Conservation (phyloP, 2,113 vertebrate species). For the Chamaea fasciata region DNA sequence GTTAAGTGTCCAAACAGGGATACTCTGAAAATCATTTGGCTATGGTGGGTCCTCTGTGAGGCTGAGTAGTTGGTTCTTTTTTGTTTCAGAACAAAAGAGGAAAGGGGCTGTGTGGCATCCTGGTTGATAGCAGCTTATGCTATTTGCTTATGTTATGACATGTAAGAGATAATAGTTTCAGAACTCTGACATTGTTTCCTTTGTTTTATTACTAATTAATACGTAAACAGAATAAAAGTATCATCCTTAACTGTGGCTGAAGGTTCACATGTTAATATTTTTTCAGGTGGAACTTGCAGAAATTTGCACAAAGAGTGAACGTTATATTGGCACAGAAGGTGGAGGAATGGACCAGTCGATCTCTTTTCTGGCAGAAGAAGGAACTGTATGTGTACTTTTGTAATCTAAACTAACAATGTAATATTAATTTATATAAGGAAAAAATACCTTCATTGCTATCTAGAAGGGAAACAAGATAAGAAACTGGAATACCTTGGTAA, state of each 20-base stretch:
- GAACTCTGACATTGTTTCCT: neutral
- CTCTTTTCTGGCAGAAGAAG: conserved; percentile 92
- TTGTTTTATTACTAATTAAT: neutral
- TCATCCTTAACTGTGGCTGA: neutral
- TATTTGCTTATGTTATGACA: neutral
- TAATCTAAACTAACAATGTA: neutral
- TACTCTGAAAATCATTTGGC: neutral
- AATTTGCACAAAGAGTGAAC: conserved; percentile 89
- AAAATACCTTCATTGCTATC: neutral
- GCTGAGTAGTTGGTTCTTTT: neutral
- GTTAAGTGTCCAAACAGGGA: neutral
- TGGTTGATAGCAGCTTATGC: neutral
- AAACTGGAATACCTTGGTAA: neutral
- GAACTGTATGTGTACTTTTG: conserved; percentile 80
- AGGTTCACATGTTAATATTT: neutral
- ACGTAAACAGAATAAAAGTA: neutral
- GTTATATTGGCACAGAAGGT: conserved; percentile 94
- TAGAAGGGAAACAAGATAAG: neutral
- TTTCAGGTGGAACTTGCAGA: conserved; percentile 87
- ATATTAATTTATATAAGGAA: neutral
- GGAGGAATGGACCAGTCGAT: conserved; percentile 99
- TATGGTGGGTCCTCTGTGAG: neutral
- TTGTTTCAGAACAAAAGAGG: neutral
- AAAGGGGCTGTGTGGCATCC: neutral
- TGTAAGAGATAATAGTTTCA: neutral